phyloP scores from a whole-genome alignment of 2,797 vertebrate species.

The Mustela erminea region DNA sequence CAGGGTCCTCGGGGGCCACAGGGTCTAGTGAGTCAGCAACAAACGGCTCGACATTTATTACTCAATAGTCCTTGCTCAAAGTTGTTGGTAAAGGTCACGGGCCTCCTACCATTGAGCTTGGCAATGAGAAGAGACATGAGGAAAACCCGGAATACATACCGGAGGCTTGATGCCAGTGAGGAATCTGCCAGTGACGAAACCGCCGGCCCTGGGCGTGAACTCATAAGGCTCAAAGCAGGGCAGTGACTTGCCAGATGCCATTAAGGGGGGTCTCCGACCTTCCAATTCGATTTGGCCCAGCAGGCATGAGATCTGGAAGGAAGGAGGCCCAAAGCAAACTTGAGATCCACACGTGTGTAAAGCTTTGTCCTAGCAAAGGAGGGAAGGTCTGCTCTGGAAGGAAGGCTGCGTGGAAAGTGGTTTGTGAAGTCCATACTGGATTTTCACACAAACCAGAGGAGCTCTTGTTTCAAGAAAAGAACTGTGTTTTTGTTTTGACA shows the following conservation, averaged over 20 bases:
- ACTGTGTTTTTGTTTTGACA: background rate
- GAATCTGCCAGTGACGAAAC: conserved; percentile 97
- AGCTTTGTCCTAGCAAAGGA: background rate
- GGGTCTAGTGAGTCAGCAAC: background rate
- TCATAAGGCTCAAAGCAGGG: conserved; percentile 98
- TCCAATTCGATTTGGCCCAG: conserved; percentile 99
- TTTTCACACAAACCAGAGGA: background rate
- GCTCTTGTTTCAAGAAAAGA: background rate
- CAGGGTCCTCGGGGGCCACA: fast-evolving
- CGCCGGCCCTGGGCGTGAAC: conserved; percentile 94
- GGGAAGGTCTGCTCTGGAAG: background rate
- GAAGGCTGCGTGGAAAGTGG: background rate
- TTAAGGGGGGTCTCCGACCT: conserved; percentile 96
- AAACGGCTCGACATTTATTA: background rate
- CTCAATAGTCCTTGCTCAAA: background rate
- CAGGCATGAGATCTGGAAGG: conserved; percentile 95
- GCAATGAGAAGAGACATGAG: background rate
- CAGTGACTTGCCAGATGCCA: conserved; percentile 98
- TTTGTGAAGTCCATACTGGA: background rate
- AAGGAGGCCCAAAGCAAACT: background rate
- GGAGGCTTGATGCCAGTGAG: conserved; percentile 97
- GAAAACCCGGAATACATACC: conserved; percentile 86
- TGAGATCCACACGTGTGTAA: background rate
- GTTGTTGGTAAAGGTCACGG: background rate
- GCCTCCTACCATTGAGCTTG: background rate